Base-by-base conservation (phyloP, 1,140 invertebrate species). In the Solenopsis fugax region DNA sequence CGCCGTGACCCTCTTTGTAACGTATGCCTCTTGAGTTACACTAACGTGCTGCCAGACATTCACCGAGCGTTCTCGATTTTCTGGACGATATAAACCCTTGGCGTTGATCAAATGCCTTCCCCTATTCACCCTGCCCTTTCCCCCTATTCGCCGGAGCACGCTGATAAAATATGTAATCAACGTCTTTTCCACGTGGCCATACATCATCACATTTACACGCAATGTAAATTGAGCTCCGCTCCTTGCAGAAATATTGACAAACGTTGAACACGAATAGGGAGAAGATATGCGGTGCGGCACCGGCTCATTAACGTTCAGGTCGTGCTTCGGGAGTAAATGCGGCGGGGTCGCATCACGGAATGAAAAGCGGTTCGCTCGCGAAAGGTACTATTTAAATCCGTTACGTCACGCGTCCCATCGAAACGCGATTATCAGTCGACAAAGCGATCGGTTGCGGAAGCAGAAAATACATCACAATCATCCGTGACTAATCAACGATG, bases 401-500 rank as follows among this genome's bases (percentile, higher is more conserved):
- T 84, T 73, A 60, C 24, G 21, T 82, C 52, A 62, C 71, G 41
- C 41, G 24, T 21, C n/a, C 24, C 18, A 62, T 84, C 29, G 54
- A 84, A 62, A 84, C 56, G n/a, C 69, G 69, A 84, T 84, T 60
- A 75, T 60, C 41, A 24, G 18, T 9, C 24, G 80, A 75, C 48
- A 48, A 60, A 84, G 12, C 69, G 56, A 50, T 75, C 41, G 37
- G 41, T 62, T 75, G 54, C 69, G 69, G 24, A 50, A 18, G 58
- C 18, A 50, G 69, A 56, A 73, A 75, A 84, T 60, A 50, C 54
- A 37, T 18, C n/a, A 12, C 41, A 75, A 37, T 84, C 80, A 58
- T 13, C 41, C 21, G 24, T 69, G 48, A 71, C n/a, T 45, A 54
- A 75, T 84, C 21, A 75, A 60, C 41, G 34, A 29, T 34, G 18